Base-by-base conservation (phyloP, 1,140 invertebrate genomes). In the Cotesia typhae region DNA sequence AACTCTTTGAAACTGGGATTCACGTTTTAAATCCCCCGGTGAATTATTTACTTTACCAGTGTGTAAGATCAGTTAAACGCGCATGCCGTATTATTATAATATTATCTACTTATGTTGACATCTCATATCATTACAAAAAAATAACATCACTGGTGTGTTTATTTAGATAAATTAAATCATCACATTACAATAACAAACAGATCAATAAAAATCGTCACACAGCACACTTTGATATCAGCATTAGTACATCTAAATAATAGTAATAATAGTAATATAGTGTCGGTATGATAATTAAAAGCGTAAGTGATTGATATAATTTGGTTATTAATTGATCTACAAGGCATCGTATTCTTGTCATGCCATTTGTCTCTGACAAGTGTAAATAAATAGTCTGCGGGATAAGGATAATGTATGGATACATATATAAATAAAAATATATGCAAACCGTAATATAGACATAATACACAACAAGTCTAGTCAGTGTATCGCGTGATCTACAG, bases 401-500 rank as follows among this genome's bases (percentile, higher is more conserved):
- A 38, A 65, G 37, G 63, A 63, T 63, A 63, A 63, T 28, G 12
- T 63, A 63, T 63, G 14, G 53, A 57, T 57, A n/a, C 12, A 20
- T 14, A 57, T 57, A 5, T 14, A 12, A 28, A 28, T 28, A 28
- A 28, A 28, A 28, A 57, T 57, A 57, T 57, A 20, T 57, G 28
- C 28, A 28, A 28, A 28, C 35, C 17, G 17, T 60, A 60, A 63
- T 63, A 36, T 37, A 63, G 60, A 59, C 57, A 47, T 47, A 10
- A 47, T 57, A 57, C 53, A 63, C 60, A 35, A 63, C 36, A 63
- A 63, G 9, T 63, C n/a, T 63, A 63, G 60, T 63, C 37, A 14
- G 60, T 36, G 37, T 55, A 67, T 67, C 47, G 28, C 66, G 70
- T 66, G 70, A 72, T 67, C 64, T 64, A 64, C 36, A 47, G 64